phyloP scores from a whole-genome alignment of 2,113 vertebrate species.

The Psophia crepitans region DNA sequence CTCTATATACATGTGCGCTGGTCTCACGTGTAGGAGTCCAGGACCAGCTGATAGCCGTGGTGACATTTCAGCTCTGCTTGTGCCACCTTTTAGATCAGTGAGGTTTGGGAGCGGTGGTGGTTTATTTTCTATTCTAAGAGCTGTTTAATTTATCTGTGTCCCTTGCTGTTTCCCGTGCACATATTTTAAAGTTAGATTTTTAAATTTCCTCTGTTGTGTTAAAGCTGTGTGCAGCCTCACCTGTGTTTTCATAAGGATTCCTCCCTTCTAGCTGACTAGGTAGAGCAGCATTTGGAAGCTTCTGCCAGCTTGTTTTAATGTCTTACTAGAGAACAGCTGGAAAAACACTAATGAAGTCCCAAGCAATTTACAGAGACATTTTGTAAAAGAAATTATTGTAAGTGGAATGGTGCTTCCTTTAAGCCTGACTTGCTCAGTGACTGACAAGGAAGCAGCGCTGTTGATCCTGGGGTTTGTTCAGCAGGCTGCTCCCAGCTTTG shows the following conservation, averaged over 20 bases:
- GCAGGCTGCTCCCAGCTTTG: neutral
- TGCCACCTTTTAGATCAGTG: neutral
- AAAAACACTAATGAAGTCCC: conserved; percentile 19
- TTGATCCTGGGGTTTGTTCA: neutral
- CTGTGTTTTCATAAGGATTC: conserved; percentile 66
- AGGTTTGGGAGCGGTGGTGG: neutral
- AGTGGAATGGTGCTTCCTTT: neutral
- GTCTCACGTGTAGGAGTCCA: neutral
- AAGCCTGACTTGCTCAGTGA: neutral
- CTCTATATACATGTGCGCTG: neutral
- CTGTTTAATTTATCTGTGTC: neutral
- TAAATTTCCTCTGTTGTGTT: conserved; percentile 65
- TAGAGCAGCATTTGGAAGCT: conserved; percentile 31
- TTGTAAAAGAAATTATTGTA: neutral
- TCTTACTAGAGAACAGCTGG: conserved; percentile 37
- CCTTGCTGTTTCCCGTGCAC: neutral
- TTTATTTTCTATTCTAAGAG: neutral
- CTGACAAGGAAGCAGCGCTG: neutral
- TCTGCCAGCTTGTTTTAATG: neutral
- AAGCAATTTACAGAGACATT: conserved; percentile 6
- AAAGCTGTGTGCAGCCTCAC: conserved; percentile 20
- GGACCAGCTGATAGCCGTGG: neutral
- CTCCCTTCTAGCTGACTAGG: conserved; percentile 1
- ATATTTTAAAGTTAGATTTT: neutral
- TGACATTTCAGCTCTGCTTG: conserved; percentile 46